These are phyloP conservation scores for Odontocerum albicorne DNA, from an alignment of 2,888 invertebrate species.

Conservation along the genomic window DNA sequence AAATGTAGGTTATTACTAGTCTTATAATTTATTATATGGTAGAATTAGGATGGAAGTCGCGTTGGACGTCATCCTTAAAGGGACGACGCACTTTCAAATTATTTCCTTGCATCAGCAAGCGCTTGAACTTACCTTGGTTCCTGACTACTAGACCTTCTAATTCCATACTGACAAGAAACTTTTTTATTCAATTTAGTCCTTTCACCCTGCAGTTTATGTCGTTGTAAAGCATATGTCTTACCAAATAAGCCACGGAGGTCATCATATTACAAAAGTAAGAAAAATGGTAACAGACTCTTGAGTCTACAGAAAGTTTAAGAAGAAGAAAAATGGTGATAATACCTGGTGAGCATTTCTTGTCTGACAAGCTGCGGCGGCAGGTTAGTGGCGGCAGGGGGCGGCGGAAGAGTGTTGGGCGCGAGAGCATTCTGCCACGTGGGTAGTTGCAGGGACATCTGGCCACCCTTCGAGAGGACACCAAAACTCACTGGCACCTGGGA, in stretches of 20 bases:
- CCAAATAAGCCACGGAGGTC: no score
- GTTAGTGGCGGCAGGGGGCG: slow-evolving; percentile 50
- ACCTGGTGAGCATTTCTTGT: slow-evolving; percentile 75
- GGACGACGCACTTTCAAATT: no score
- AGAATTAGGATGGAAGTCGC: no score
- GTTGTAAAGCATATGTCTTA: no score
- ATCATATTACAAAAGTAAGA: not conserved
- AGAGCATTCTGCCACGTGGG: slow-evolving; percentile 80
- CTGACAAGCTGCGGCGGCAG: slow-evolving; percentile 72
- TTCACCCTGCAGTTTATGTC: not conserved
- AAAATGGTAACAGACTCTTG: not conserved
- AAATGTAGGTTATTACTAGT: no score
- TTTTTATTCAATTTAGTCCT: not conserved
- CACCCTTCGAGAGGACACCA: slow-evolving; percentile 94
- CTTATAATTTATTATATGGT: no score
- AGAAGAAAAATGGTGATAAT: not conserved
- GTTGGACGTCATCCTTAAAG: no score
- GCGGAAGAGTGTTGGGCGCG: slow-evolving; percentile 47
- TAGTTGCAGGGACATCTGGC: slow-evolving; percentile 91
- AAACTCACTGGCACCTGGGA: slow-evolving; percentile 90
- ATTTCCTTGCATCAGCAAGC: no score
- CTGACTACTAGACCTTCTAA: no score
- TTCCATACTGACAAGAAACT: not conserved
- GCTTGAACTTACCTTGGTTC: no score
- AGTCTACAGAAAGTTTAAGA: no score